phyloP scores from a whole-genome alignment of 2,113 vertebrate species.

The Hydrochoerus hydrochaeris region DNA sequence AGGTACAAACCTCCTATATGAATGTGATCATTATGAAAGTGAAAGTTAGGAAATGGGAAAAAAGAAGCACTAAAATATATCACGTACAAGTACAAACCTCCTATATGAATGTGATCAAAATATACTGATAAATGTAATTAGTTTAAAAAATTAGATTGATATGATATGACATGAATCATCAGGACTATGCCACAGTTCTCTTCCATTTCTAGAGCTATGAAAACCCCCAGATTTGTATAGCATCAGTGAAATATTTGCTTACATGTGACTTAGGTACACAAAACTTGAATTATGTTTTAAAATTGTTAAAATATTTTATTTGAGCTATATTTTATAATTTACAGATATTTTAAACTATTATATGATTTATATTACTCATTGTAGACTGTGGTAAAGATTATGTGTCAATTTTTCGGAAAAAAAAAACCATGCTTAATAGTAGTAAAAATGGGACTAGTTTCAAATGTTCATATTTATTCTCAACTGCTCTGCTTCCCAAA shows the following conservation, averaged over 20 bases:
- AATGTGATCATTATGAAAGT: neutral
- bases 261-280: neutral
- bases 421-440: neutral
- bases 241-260: neutral
- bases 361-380: neutral
- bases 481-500: neutral
- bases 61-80: neutral
- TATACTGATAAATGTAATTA: neutral
- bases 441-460: neutral
- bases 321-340: neutral
- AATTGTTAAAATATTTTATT: neutral
- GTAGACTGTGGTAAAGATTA: neutral
- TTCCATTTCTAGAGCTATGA: neutral
- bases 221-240: neutral
- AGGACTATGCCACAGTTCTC: neutral
- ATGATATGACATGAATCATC: neutral
- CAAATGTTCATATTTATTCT: conserved; percentile 13
- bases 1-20: neutral
- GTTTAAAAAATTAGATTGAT: neutral
- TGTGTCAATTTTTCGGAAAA: neutral
- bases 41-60: neutral
- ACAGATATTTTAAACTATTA: neutral
- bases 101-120: neutral
- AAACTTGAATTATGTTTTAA: neutral
- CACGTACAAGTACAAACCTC: neutral